These are phyloP conservation scores for Hirudo medicinalis DNA, from an alignment of 1,140 invertebrate species.

Conservation along the genomic window DNA sequence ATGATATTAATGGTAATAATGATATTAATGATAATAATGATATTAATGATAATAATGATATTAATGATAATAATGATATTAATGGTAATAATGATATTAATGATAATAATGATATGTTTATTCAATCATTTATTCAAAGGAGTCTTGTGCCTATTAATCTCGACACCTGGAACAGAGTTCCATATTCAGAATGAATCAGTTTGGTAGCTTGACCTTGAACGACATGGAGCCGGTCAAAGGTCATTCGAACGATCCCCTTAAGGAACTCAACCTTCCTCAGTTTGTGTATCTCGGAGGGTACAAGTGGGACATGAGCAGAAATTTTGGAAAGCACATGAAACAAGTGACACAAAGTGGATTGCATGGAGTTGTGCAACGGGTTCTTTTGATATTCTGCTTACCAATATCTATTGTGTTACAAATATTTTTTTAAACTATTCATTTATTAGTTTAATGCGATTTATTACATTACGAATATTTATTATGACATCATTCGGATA, in stretches of 20 bases:
- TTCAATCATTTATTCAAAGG: neutral
- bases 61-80: no score
- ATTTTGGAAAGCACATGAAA: conserved; percentile 38
- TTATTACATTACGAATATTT: no score
- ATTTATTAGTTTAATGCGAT: no score
- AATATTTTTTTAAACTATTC: no score
- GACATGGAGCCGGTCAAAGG: conserved; percentile 1
- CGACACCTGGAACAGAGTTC: conserved; percentile 5
- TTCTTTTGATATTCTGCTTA: conserved; percentile 32
- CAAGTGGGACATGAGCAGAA: conserved; percentile 57
- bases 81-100: no score
- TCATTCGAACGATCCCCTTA: conserved; percentile 52
- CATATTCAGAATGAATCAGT: conserved; percentile 2
- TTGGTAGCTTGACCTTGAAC: conserved; percentile 12
- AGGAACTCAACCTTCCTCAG: conserved; percentile 67
- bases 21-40: no score
- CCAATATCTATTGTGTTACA: no score
- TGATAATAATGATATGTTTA: no score
- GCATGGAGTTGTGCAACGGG: conserved; percentile 66
- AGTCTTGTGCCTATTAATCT: conserved; percentile 4
- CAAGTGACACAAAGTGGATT: conserved; percentile 48
- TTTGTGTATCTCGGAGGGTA: conserved; percentile 68
- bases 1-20: no score
- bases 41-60: no score
- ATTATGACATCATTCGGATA: no score